Evolutionary conservation across 2,797 vertebrate species (phyloP), one percentile per base, ranked within the genome.

Genomic region (Dryobates pubescens): DNA sequence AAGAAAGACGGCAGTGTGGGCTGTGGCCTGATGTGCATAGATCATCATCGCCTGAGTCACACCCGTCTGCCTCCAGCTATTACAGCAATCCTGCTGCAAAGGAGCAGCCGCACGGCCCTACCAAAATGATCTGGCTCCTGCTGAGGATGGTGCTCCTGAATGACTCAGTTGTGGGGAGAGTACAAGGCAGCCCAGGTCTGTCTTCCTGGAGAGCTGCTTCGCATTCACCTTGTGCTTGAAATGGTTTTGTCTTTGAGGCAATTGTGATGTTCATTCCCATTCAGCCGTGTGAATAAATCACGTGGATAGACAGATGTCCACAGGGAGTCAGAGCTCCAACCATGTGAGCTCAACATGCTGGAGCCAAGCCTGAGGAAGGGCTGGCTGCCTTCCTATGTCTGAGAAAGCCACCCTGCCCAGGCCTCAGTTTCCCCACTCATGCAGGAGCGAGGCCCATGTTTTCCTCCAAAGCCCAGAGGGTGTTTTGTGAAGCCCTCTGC

Each of bases 281-380:
- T 70, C 17, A 13, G 54, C 36, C 3, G 0, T 0, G 0, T 54
- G 82, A 70, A 29, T 11, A 58, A 78, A 51, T 51, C 49, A 8
- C 10, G 4, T 0, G 5, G 41, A 49, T 0, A 1, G 85, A 92
- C 8, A 17, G 64, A 57, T 0, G 0, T 29, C 76, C 26, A 2
- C 10, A 7, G 70, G 76, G 73, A 94, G 54, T 13, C 24, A 4
- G 19, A 62, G 67, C 7, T 64, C 26, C 36, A 10, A 10, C 32
- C 1, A 1, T 0, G 0, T 43, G 69, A 82, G 32, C 38, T 38
- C 5, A 8, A 36, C 88, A 54, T 0, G 0, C 53, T 1, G 1
- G 23, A 64, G 74, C 54, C 29, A 4, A 84, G 59, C 69, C 80
- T 0, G 0, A 62, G 32, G 32, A 43, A 80, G 61, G 30, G 32